Conservation (phyloP, 1,140 invertebrate species). For the Sitobion miscanthi region DNA sequence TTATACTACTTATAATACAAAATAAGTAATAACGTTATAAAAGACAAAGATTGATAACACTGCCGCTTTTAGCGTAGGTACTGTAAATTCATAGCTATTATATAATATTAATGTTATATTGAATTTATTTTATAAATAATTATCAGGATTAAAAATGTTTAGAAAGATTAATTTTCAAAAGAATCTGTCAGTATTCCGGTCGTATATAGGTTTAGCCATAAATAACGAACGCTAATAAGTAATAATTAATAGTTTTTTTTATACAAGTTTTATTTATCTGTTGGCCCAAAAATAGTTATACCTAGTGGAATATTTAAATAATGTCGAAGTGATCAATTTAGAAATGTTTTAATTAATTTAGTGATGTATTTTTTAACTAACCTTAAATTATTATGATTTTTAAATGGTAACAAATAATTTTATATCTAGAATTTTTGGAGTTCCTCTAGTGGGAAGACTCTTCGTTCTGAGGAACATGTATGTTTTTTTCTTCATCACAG, state of each 20-base stretch:
- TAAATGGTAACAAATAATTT: background rate
- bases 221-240: background rate
- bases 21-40: background rate
- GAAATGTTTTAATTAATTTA: too few species aligned
- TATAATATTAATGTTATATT: constrained; percentile 22
- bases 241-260: background rate
- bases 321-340: background rate
- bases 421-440: background rate
- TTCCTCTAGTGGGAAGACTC: background rate
- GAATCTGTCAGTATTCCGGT: background rate
- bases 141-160: background rate
- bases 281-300: background rate
- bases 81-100: background rate
- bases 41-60: constrained; percentile 10
- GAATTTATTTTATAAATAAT: constrained; percentile 15
- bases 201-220: background rate
- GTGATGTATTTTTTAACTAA: too few species aligned
- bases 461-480: too few species aligned
- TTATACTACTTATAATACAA: background rate
- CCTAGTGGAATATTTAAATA: background rate
- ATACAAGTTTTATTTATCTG: background rate
- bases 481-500: background rate
- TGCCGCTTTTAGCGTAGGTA: background rate
- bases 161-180: background rate
- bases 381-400: background rate